phyloP scores from a whole-genome alignment of 2,888 invertebrate species.

The Stenodema calcarata region DNA sequence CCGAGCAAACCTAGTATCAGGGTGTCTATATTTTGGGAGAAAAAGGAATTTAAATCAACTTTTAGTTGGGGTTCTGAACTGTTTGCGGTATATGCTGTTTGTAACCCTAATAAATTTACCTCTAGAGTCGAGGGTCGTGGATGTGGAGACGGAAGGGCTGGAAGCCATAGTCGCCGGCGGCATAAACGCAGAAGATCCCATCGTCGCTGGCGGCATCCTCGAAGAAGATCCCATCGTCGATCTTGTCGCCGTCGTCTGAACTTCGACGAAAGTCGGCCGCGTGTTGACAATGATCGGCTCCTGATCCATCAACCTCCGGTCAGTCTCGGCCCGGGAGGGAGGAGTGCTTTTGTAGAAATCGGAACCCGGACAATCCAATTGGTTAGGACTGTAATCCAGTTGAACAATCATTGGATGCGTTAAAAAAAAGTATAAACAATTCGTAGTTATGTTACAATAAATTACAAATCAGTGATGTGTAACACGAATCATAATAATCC shows the following conservation, averaged over 20 bases:
- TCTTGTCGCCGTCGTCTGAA: background rate
- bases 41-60: no score
- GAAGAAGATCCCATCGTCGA: background rate
- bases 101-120: no score
- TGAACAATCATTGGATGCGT: background rate
- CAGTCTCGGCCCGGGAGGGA: conserved; percentile 43
- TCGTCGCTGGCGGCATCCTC: background rate
- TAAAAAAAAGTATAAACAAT: no score
- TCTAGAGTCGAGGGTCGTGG: no score
- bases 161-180: conserved; percentile 21
- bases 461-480: no score
- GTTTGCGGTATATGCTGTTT: no score
- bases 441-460: no score
- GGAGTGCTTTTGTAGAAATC: conserved; percentile 55
- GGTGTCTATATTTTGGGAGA: no score
- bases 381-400: conserved; percentile 63
- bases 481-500: no score
- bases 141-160: background rate
- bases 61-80: no score
- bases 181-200: background rate
- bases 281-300: conserved; percentile 29
- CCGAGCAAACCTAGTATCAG: no score
- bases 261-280: conserved; percentile 28
- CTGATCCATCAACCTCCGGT: conserved; percentile 25
- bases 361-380: conserved; percentile 63